Evolutionary conservation across 2,888 invertebrate genomes (phyloP).

Genomic region (Ormia ochracea): DNA sequence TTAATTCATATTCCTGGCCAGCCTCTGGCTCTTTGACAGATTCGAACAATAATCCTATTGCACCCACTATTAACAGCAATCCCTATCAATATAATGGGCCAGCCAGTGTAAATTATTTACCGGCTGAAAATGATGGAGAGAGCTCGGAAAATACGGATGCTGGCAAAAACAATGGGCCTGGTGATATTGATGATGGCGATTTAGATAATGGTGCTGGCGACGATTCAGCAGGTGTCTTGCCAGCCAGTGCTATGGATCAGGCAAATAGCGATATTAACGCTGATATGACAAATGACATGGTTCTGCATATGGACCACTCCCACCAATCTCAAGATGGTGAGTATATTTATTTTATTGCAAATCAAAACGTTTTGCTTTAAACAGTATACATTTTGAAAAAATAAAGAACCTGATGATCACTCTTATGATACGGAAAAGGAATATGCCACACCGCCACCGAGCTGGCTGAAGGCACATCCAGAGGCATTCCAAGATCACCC

Average conservation of each 20-base stretch:
- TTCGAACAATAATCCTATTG: constrained; percentile 59
- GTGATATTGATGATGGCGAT: constrained; percentile 37
- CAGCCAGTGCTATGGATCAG: constrained; percentile 70
- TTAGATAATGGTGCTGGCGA: constrained; percentile 58
- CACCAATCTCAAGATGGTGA: constrained; percentile 43
- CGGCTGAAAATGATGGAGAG: constrained; percentile 38
- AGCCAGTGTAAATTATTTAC: constrained; percentile 65
- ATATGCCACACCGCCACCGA: constrained; percentile 75
- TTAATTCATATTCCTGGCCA: constrained; percentile 74
- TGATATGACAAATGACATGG: constrained; percentile 15
- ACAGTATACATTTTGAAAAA: neutral
- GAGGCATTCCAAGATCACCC: constrained; percentile 67
- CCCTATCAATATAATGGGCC: constrained; percentile 69
- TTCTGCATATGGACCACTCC: constrained; percentile 26
- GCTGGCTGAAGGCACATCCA: constrained; percentile 71
- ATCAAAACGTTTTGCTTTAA: neutral
- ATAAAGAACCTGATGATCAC: constrained; percentile 55
- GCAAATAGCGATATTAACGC: constrained; percentile 31
- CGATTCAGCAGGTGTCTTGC: constrained; percentile 69
- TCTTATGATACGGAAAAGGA: constrained; percentile 71
- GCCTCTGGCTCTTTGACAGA: constrained; percentile 70
- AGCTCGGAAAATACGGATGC: constrained; percentile 23
- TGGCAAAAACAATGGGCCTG: constrained; percentile 18
- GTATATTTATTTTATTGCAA: neutral
- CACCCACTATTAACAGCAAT: constrained; percentile 34